Evolutionary conservation across 2,888 invertebrate genomes (phyloP).

Genomic region (Drosophila nigritarsus): DNA sequence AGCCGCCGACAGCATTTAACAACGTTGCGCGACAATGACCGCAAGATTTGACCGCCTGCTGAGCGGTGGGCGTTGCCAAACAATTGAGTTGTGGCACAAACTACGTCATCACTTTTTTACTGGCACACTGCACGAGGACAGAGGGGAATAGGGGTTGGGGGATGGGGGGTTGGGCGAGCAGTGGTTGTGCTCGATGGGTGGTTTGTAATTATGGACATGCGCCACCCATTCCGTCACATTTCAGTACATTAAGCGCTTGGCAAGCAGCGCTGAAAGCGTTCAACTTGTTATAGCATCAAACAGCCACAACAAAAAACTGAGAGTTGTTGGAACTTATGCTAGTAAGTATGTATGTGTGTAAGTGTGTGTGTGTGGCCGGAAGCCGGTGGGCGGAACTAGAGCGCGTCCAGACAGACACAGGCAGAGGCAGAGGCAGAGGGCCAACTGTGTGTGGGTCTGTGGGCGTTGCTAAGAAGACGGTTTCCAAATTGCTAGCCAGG

Average conservation of each 20-base stretch:
- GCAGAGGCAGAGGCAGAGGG: constrained; percentile 53
- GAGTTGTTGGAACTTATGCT: constrained; percentile 67
- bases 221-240: constrained; percentile 63
- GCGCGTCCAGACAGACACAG: constrained; percentile 74
- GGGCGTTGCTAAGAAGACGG: constrained; percentile 64
- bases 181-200: constrained; percentile 60
- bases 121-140: constrained; percentile 20
- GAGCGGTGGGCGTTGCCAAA: constrained; percentile 74
- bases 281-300: constrained; percentile 45
- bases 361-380: constrained; percentile 54
- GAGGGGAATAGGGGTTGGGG: not conserved
- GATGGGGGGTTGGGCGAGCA: constrained; percentile 2
- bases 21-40: constrained; percentile 59
- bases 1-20: constrained; percentile 50
- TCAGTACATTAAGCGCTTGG: constrained; percentile 52
- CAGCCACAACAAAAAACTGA: constrained; percentile 61
- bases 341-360: not conserved
- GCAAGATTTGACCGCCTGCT: constrained; percentile 61
- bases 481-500: constrained; percentile 49
- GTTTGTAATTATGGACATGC: constrained; percentile 78
- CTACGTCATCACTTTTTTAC: constrained; percentile 79
- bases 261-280: constrained; percentile 36
- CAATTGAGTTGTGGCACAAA: constrained; percentile 74
- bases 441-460: constrained; percentile 39
- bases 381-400: constrained; percentile 80